Conservation (phyloP, 2,888 invertebrate species). For the Bibio marci region DNA sequence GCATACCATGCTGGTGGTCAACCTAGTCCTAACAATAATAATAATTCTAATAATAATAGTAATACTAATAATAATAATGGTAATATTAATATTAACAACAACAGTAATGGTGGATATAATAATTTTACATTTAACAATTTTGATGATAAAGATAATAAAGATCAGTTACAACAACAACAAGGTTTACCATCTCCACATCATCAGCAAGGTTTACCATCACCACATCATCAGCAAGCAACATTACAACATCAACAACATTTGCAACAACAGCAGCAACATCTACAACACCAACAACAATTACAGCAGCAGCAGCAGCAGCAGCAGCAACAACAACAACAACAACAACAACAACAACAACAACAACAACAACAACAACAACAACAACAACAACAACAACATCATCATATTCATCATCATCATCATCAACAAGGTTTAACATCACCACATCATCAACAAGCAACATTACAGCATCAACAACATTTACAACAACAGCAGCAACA, state of each 20-base stretch:
- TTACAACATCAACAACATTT: conserved; percentile 27
- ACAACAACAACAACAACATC: conserved; percentile 10
- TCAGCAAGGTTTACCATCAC: conserved; percentile 16
- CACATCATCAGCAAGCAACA: conserved; percentile 31
- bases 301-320: conserved; percentile 12
- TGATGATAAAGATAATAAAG: conserved; percentile 15
- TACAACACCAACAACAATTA: conserved; percentile 25
- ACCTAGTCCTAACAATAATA: no score
- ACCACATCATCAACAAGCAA: not conserved
- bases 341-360: conserved; percentile 29
- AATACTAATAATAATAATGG: conserved; percentile 17
- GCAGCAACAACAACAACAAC: conserved; percentile 34
- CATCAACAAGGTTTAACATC: no score
- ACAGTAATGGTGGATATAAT: conserved; percentile 11
- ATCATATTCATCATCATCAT: conserved; percentile 8
- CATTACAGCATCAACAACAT: not conserved
- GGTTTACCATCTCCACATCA: conserved; percentile 10
- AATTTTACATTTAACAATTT: conserved; percentile 14
- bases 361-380: conserved; percentile 32
- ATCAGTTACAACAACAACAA: conserved; percentile 12
- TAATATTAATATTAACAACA: conserved; percentile 4
- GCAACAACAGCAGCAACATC: conserved; percentile 17
- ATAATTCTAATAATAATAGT: conserved; percentile 15
- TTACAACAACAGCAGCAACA: conserved; percentile 29
- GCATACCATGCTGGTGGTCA: conserved; percentile 30